Percentiles rank a stretch among this genome's conserved stretches.
These are phyloP conservation scores for Luehdorfia chinensis DNA, from an alignment of 1,140 invertebrate species.

Conservation along the genomic window DNA sequence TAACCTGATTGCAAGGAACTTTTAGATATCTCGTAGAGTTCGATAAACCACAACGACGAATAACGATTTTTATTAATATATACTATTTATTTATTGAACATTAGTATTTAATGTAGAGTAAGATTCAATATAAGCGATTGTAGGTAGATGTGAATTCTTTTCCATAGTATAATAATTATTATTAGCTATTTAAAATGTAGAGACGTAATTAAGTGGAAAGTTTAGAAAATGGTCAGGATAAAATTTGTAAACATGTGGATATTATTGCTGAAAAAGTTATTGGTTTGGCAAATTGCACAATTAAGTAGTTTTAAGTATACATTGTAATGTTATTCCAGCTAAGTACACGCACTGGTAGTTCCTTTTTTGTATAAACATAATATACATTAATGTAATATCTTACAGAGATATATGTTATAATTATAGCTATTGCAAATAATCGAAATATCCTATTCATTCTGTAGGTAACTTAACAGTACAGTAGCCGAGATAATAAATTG, in stretches of 20 bases:
- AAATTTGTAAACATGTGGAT: constrained; percentile 6
- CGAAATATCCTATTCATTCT: constrained; percentile 11
- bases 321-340: constrained; percentile 47
- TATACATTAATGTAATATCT: constrained; percentile 41
- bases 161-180: constrained; percentile 58
- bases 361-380: constrained; percentile 66
- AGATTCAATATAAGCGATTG: constrained; percentile 33
- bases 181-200: constrained; percentile 8
- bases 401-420: constrained; percentile 24
- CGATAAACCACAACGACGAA: constrained; percentile 33
- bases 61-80: constrained; percentile 62
- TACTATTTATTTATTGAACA: constrained; percentile 72
- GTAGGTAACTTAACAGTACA: constrained; percentile 5
- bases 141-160: constrained; percentile 52
- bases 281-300: constrained; percentile 5
- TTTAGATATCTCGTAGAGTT: too few relatives aligned
- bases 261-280: background rate
- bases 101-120: constrained; percentile 57
- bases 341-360: constrained; percentile 65
- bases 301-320: constrained; percentile 44
- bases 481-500: background rate
- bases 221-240: background rate
- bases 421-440: constrained; percentile 20
- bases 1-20: background rate
- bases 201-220: background rate